Evolutionary conservation across 2,888 invertebrate species (phyloP), one percentile per base, ranked within the genome.

Genomic region (Resseliella maxima): DNA sequence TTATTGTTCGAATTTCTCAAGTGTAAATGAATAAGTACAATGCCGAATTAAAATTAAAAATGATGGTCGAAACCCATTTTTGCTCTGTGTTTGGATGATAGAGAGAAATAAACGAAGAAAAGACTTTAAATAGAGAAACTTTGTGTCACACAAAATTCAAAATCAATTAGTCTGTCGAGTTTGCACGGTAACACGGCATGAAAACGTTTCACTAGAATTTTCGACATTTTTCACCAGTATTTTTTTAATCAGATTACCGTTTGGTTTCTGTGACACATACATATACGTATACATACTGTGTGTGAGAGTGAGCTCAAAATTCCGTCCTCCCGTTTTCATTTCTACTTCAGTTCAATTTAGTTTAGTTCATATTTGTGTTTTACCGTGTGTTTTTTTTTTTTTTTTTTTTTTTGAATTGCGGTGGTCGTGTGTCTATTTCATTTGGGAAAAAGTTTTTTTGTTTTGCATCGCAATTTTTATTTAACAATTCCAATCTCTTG

Each of bases 401-500:
- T 41, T 41, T 5, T 41, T 5, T 41, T 41, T 41, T 50, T 50
- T 50, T 50, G 2, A 50, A 15, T 21, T 50, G 10, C 18, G 21
- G 50, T 50, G 21, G 8, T 18, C 21, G 50, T 18, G 50, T 50
- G 18, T 50, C 50, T 15, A 21, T 50, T 50, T 50, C 50, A 59
- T 24, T 12, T 59, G 59, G 27, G 72, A 59, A 59, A 27, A 50
- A 50, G 21, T 18, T 8, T 59, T 72, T 31, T 31, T 72, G 72
- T 72, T 72, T 72, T 72, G 72, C 31, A n/a, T n/a, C n/a, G n/a
- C 72, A 27, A 15, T n/a, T 72, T 72, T 72, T 35, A 31, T 72
- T 72, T 31, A 18, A 15, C 31, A 72, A 12, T 72, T 31, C 15
- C 72, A 18, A 72, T 31, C 12, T 15, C 46, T 50, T 35, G 31